phyloP scores from a whole-genome alignment of 1,140 invertebrate species.

The Belonocnema kinseyi region DNA sequence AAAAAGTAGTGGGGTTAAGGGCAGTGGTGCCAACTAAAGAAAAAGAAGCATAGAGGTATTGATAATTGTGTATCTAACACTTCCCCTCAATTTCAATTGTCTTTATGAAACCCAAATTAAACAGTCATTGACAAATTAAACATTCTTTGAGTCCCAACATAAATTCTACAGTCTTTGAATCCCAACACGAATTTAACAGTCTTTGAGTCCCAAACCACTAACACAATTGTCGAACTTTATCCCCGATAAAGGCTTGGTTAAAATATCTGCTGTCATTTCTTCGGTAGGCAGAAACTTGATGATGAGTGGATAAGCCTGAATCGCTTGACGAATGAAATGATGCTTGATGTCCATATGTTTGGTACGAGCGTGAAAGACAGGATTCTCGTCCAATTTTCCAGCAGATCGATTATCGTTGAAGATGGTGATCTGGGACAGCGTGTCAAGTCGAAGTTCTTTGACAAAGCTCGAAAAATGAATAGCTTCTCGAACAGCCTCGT shows the following conservation, averaged over 20 bases:
- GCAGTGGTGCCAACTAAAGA: no score
- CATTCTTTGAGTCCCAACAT: no score
- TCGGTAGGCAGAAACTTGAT: not conserved
- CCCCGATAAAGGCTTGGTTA: no score
- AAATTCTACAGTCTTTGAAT: no score
- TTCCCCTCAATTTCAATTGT: no score
- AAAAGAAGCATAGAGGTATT: no score
- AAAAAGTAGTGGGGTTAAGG: no score
- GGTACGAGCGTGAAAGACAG: conserved; percentile 51
- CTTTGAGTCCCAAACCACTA: not conserved
- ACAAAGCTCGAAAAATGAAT: conserved; percentile 44
- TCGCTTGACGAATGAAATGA: no score
- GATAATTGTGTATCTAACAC: no score
- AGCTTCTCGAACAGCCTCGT: conserved; percentile 52
- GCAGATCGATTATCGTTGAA: conserved; percentile 57
- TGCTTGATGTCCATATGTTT: conserved; percentile 56
- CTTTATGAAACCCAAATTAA: no score
- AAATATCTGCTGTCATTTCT: conserved; percentile 29
- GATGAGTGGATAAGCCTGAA: not conserved
- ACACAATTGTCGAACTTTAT: conserved; percentile 5
- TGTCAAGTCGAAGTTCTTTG: conserved; percentile 46
- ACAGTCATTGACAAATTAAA: no score
- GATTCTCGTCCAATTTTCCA: conserved; percentile 48
- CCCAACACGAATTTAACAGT: no score
- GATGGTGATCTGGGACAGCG: conserved; percentile 30